Evolutionary conservation across 2,113 vertebrate species (phyloP).

Genomic region (Urocynchramus pylzowi): DNA sequence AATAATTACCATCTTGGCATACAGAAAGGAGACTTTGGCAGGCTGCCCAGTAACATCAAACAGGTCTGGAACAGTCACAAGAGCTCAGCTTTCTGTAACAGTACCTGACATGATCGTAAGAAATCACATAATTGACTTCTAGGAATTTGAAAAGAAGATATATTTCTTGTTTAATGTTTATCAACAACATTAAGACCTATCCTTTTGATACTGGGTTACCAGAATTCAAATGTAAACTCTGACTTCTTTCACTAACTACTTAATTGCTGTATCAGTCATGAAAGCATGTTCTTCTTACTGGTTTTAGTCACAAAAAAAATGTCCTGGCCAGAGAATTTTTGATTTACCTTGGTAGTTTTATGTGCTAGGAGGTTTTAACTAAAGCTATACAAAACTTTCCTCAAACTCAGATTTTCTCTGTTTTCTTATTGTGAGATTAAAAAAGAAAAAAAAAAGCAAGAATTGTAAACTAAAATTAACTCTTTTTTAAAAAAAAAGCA

Average conservation of each 20-base stretch:
- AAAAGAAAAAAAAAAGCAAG: neutral
- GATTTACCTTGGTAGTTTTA: neutral
- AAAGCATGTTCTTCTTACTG: neutral
- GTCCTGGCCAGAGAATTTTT: neutral
- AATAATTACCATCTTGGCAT: slow-evolving; percentile 73
- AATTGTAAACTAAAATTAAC: neutral
- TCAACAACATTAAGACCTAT: neutral
- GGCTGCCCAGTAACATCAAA: slow-evolving; percentile 69
- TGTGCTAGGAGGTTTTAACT: neutral
- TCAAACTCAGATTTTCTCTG: neutral
- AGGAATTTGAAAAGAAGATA: slow-evolving; percentile 44
- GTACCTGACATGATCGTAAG: slow-evolving; percentile 72
- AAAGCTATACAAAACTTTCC: neutral
- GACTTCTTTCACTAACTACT: neutral
- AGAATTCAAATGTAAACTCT: neutral
- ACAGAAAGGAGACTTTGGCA: slow-evolving; percentile 71
- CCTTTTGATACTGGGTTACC: neutral
- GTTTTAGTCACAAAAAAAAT: neutral
- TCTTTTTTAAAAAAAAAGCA: neutral
- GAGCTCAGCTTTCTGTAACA: slow-evolving; percentile 73
- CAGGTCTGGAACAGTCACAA: slow-evolving; percentile 68
- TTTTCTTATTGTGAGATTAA: neutral
- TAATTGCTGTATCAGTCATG: neutral
- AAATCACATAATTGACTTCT: slow-evolving; percentile 74
- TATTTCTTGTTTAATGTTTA: slow-evolving; percentile 3